phyloP scores from a whole-genome alignment of 2,113 vertebrate genomes.

The Ciconia stormi region DNA sequence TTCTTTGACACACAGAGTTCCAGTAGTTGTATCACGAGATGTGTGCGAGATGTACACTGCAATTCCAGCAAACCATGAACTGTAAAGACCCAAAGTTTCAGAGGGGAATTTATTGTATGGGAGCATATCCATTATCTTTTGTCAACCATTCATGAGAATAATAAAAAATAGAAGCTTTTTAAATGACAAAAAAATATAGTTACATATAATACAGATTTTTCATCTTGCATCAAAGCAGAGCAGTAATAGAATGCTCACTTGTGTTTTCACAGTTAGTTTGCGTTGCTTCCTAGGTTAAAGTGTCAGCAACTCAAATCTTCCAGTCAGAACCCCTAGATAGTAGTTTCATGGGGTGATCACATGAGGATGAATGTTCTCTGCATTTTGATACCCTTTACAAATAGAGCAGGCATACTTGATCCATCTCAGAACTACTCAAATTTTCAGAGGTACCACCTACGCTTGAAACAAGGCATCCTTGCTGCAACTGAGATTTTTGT shows the following conservation, averaged over 20 bases:
- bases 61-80: conserved; percentile 51
- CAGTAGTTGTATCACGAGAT: not conserved
- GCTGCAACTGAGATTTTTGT: not conserved
- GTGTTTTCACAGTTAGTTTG: conserved; percentile 62
- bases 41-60: not conserved
- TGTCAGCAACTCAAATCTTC: conserved; percentile 51
- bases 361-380: not conserved
- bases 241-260: conserved; percentile 53
- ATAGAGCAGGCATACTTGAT: not conserved
- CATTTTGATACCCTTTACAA: conserved; percentile 11
- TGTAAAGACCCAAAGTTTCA: conserved; percentile 66
- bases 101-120: conserved; percentile 76
- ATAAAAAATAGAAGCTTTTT: conserved; percentile 78
- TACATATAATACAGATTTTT: conserved; percentile 77
- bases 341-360: not conserved
- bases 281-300: conserved; percentile 61
- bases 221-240: conserved; percentile 70
- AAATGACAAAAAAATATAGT: conserved; percentile 73
- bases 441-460: not conserved
- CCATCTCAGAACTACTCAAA: not conserved
- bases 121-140: conserved; percentile 67
- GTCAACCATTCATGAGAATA: conserved; percentile 71
- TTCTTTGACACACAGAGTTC: not conserved
- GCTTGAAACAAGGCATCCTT: not conserved
- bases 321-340: conserved; percentile 6